These are phyloP conservation scores for Calyptommatus sinebrachiatus DNA, from an alignment of 2,113 vertebrate species.

Conservation along the genomic window DNA sequence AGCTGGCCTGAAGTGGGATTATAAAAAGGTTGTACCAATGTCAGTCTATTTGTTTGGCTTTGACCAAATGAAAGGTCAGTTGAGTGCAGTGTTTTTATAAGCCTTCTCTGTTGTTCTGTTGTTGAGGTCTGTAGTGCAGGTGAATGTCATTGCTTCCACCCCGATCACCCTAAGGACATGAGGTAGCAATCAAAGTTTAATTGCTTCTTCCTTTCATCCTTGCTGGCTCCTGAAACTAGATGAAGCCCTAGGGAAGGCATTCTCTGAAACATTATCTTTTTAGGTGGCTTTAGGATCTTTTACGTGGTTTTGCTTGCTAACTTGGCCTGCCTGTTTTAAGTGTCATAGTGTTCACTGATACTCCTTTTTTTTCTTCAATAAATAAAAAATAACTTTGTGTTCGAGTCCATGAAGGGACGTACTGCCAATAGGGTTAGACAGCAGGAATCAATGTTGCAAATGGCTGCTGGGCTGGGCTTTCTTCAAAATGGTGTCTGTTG, in stretches of 20 bases:
- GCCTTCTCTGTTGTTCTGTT: background rate
- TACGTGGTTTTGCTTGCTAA: background rate
- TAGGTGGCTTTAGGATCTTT: background rate
- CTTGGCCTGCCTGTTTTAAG: background rate
- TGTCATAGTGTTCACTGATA: background rate
- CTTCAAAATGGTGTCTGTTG: background rate
- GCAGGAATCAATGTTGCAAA: no score
- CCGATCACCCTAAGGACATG: background rate
- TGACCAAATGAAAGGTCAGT: background rate
- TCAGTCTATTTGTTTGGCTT: background rate
- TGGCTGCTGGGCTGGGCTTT: no score
- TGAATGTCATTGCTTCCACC: background rate
- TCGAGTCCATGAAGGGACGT: no score
- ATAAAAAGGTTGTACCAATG: background rate
- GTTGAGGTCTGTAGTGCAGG: background rate
- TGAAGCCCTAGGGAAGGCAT: background rate
- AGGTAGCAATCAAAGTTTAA: background rate
- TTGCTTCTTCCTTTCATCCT: slow-evolving; percentile 1
- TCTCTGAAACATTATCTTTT: background rate
- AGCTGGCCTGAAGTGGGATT: background rate
- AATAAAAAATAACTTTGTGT: background rate
- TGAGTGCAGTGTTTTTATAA: background rate
- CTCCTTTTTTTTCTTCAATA: background rate
- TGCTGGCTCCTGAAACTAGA: background rate
- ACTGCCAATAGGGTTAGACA: no score